phyloP scores from a whole-genome alignment of 2,888 invertebrate genomes.

The Ormyrus rosae region DNA sequence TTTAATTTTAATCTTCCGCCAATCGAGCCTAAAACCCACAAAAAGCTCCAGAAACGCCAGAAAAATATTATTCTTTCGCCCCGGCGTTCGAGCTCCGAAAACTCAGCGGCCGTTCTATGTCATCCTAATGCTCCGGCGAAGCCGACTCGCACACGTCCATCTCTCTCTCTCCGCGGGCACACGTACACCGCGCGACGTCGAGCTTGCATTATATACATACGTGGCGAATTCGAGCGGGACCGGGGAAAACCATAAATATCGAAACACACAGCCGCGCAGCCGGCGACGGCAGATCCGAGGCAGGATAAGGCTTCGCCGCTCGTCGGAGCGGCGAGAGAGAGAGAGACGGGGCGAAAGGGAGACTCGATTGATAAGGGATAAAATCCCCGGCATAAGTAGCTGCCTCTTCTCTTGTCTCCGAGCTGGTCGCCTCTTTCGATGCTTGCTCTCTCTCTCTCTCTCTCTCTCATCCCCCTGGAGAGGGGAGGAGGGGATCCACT shows the following conservation, averaged over 20 bases:
- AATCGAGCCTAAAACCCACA: not conserved
- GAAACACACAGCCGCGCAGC: slow-evolving; percentile 56
- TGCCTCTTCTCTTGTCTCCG: not conserved
- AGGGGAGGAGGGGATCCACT: too few species aligned
- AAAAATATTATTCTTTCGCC: slow-evolving; percentile 43
- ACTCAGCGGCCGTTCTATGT: slow-evolving; percentile 37
- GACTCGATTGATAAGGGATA: slow-evolving; percentile 72
- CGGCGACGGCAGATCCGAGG: slow-evolving; percentile 64
- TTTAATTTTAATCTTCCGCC: slow-evolving; percentile 22
- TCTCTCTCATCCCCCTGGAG: too few species aligned
- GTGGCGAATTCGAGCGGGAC: slow-evolving; percentile 18
- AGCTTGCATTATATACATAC: slow-evolving; percentile 49
- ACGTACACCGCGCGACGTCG: not conserved
- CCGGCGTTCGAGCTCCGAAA: not conserved
- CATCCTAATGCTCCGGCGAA: slow-evolving; percentile 45
- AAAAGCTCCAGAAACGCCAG: not conserved
- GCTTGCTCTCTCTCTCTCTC: too few species aligned
- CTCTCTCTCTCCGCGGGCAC: not conserved
- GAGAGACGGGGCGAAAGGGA: slow-evolving; percentile 29
- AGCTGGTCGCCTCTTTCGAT: too few species aligned
- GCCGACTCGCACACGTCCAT: slow-evolving; percentile 17
- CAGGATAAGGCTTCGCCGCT: slow-evolving; percentile 62
- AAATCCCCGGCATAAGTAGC: slow-evolving; percentile 59
- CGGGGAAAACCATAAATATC: slow-evolving; percentile 50
- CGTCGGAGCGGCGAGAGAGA: not conserved